Evolutionary conservation across 2,888 invertebrate species (phyloP), one percentile per base, ranked within the genome.

Genomic region (Teleiodes luculella): DNA sequence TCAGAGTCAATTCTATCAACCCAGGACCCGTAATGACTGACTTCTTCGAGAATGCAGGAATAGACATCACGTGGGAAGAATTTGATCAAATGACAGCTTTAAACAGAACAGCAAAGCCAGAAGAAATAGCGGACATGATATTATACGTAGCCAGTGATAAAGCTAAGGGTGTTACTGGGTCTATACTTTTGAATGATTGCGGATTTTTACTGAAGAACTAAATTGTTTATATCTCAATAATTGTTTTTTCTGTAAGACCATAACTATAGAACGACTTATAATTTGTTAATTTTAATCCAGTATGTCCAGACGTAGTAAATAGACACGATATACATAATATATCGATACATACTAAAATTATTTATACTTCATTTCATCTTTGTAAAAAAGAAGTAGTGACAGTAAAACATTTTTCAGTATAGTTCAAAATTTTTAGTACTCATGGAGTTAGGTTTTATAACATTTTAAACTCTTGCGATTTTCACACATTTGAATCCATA

Each of bases 1-100:
- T 95, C 0, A 80, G 94, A 51, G 94, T 94, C 0, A 95, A 95
- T 72, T 83, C 91, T 43, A 92, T 95, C 0, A 93, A 92, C 68
- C 95, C 95, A 13, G 95, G 95, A 5, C 94, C 95, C 0, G 91
- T 93, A 0, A 93, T 46, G 13, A 78, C 80, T 0, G 67, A 72
- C 31, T 64, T 74, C 20, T n/a, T 60, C 3, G 54, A 57, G 0
- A 90, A 91, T 74, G 52, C 39, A 20, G 11, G 16, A 0, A 18
- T 31, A 10, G 20, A 48, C 24, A 8, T 52, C 95, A 76, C 84
- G 96, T 58, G 94, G 6, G 61, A 62, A 10, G 31, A 50, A 5
- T 8, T 57, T 4, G 43, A 50, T 11, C 10, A 20, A 13, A 39
- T 20, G 13, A 56, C 63, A 0, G 49, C 61, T 3, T 49, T 70